These are phyloP conservation scores for Sebastiscus albofasciatus DNA, from an alignment of 2,797 vertebrate genomes.

Conservation along the genomic window DNA sequence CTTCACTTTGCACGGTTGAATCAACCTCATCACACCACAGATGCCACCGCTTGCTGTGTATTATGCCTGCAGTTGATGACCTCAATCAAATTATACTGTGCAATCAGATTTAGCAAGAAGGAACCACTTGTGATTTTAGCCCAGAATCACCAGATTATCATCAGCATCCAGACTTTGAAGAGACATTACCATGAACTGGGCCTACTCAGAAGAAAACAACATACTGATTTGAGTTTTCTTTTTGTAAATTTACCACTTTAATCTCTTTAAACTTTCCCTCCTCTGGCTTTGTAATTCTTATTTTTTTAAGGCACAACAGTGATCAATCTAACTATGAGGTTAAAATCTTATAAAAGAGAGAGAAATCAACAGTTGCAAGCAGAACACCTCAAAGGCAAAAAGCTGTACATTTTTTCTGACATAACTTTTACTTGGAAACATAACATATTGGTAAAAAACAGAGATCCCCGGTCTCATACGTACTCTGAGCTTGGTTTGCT, in stretches of 20 bases:
- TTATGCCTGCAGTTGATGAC: not conserved
- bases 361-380: not conserved
- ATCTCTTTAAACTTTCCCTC: no score
- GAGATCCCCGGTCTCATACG: not conserved
- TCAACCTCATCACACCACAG: no score
- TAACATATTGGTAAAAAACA: not conserved
- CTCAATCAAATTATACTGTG: not conserved
- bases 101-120: not conserved
- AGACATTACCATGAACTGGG: not conserved
- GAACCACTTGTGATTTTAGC: not conserved
- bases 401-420: not conserved
- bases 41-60: rapidly evolving
- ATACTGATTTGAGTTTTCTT: not conserved
- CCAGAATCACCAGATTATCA: not conserved
- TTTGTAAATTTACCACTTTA: not conserved
- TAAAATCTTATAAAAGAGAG: not conserved
- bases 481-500: slow-evolving; percentile 85
- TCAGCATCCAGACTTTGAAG: not conserved
- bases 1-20: no score
- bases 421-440: not conserved
- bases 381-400: not conserved
- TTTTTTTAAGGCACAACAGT: not conserved
- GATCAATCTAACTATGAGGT: not conserved
- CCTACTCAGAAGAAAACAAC: no score
- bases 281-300: no score